phyloP scores from a whole-genome alignment of 2,888 invertebrate species.

The Leptinotarsa rubiginosa region DNA sequence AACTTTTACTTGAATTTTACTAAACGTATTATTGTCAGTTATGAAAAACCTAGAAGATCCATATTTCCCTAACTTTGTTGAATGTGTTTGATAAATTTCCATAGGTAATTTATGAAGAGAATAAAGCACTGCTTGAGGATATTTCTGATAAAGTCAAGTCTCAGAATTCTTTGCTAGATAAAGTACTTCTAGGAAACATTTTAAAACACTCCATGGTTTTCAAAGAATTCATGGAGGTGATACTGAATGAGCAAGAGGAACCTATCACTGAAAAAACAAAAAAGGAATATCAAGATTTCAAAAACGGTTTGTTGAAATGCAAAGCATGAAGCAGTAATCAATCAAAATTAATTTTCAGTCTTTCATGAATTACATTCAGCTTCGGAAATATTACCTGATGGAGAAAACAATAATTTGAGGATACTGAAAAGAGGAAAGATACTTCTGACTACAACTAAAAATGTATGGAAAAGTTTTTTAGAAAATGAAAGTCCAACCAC shows the following conservation, averaged over 20 bases:
- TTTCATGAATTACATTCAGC: conserved; percentile 54
- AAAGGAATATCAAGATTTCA: conserved; percentile 44
- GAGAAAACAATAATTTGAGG: conserved; percentile 45
- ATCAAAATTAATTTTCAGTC: conserved; percentile 51
- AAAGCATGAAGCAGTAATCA: background rate
- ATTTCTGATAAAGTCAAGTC: conserved; percentile 36
- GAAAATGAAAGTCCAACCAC: conserved; percentile 36
- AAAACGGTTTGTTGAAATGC: conserved; percentile 41
- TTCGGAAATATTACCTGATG: conserved; percentile 47
- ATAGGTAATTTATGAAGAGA: conserved; percentile 55
- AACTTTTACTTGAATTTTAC: too few species aligned
- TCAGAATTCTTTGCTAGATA: conserved; percentile 17
- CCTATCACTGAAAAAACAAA: conserved; percentile 37
- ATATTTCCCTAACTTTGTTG: background rate
- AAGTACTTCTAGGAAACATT: conserved; percentile 41
- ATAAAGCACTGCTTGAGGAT: conserved; percentile 41
- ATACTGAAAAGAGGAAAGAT: conserved; percentile 59
- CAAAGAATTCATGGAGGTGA: conserved; percentile 46
- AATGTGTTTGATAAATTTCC: conserved; percentile 13
- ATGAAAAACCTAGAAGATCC: too few species aligned
- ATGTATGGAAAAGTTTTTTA: conserved; percentile 51
- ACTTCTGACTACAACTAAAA: conserved; percentile 51
- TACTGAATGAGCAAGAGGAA: conserved; percentile 45
- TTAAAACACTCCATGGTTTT: conserved; percentile 50
- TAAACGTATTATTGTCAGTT: too few species aligned